Base-by-base conservation (phyloP, 2,797 vertebrate genomes). In the Rhodeus uyekii region DNA sequence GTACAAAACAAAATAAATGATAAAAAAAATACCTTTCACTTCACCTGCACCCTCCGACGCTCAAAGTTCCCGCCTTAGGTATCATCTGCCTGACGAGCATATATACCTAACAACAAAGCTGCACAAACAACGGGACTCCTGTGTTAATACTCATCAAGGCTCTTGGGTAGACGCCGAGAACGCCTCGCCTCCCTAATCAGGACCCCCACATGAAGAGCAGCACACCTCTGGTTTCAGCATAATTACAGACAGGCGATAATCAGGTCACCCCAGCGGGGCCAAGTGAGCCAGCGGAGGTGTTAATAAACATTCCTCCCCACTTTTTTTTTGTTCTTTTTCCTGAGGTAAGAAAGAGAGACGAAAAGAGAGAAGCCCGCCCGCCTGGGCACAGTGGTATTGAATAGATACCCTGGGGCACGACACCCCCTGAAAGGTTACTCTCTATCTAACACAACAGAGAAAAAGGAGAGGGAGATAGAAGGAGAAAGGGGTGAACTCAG, bases 221-320 rank as follows among this genome's bases (percentile, higher is more conserved):
- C 78, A 68, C 78, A 90, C 90, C 87, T 85, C 89, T 87, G 90
- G 93, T 91, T 88, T 93, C 91, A 92, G 92, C 93, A 92, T 93
- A 94, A 94, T 95, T 94, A 93, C 91, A 94, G 90, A 85, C 92
- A 90, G 92, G 93, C 92, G 90, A 93, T 95, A 94, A 94, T 95
- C 93, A 94, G 94, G 94, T 93, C 93, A 94, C 89, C 93, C 92
- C 80, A 89, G 89, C 87, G 92, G 91, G 92, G 92, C 91, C 93
- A 29, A 1, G 91, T 90, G 92, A 93, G 90, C 72, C 79, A 58
- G 80, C 84, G 86, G 92, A 94, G 93, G 92, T 93, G 93, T 94
- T 94, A 92, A 93, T 93, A 92, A 94, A 93, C 93, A 93, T 93
- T 92, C 92, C 90, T 92, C 88, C 90, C 61, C 87, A 89, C 91